Base-by-base conservation (phyloP, 1,140 invertebrate genomes). In the Metaphire vulgaris region DNA sequence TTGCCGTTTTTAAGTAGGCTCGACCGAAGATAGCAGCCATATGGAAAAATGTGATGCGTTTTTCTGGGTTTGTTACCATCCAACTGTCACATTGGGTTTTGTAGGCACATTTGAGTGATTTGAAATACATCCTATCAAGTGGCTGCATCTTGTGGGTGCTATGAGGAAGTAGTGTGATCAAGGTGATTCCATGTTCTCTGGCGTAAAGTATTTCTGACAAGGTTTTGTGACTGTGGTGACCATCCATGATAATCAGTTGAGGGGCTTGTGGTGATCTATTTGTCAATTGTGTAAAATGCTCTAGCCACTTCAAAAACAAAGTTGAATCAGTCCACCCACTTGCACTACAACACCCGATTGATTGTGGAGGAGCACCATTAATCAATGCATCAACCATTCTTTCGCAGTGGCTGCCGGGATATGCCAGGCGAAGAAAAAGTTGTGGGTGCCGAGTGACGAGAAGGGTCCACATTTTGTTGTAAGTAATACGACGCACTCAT, bases 31-130 rank as follows among this genome's bases (percentile, higher is more conserved):
- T 31, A 69, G 33, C 77, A 65, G 81, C 82, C 1, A 85, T 78
- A 31, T 84, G 80, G 78, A 83, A 80, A 56, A 85, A 80, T n/a
- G 81, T 80, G 26, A 85, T 81, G 6, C 72, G 73, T 78, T 77
- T 78, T 30, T 81, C 83, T 64, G 78, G 81, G 74, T 83, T 79
- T 64, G 69, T 72, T 31, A 78, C 70, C 80, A 83, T 83, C 82
- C 83, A 86, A 56, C 69, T 76, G 72, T 86, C 80, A 66, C 77
- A 78, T 41, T 76, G 72, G 16, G 72, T 33, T 73, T 80, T 80
- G 69, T 79, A 79, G 1, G 74, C 33, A 41, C 26, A 21, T 77
- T 80, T 78, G 28, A 80, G 56, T 15, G 75, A 30, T 33, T 77
- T 76, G 71, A 79, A 79, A 29, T 33, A 79, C 28, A 74, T 67